A percentile compares a stretch with the other conserved stretches of the same genome.
phyloP scores from a whole-genome alignment of 2,797 vertebrate genomes.

The Picus viridis region DNA sequence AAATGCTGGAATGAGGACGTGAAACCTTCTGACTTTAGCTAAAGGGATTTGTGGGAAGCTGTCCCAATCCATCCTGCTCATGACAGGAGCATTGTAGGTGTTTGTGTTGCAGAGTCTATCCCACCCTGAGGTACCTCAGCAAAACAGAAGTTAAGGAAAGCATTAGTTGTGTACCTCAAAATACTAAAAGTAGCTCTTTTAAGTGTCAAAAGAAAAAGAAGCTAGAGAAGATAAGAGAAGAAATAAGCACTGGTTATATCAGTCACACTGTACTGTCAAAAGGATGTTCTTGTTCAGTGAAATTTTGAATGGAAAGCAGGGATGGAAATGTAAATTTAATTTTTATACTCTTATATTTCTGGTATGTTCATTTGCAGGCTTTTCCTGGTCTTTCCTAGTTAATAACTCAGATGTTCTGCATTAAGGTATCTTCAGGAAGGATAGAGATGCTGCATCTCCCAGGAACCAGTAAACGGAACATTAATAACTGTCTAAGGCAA shows the following conservation, averaged over 20 bases:
- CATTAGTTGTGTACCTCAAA: neutral
- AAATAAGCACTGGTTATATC: neutral
- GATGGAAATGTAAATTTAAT: neutral
- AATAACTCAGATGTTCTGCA: neutral
- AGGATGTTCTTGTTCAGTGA: neutral
- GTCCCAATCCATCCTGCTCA: neutral
- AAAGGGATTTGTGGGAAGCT: neutral
- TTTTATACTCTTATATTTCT: neutral
- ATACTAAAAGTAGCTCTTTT: conserved; percentile 11
- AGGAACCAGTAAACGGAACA: conserved; percentile 6
- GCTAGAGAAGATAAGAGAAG: neutral
- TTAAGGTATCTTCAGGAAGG: neutral
- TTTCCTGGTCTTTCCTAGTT: neutral
- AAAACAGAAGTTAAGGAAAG: neutral
- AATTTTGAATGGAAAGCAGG: neutral
- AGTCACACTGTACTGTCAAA: neutral
- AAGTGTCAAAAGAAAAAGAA: neutral
- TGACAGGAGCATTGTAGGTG: neutral
- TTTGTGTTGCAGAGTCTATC: neutral
- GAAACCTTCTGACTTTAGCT: neutral
- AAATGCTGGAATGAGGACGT: neutral
- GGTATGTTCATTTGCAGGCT: neutral
- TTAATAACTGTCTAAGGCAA: conserved; percentile 11
- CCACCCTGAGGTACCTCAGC: neutral
- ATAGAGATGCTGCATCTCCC: neutral